Evolutionary conservation across 2,888 invertebrate species (phyloP), one percentile per base, ranked within the genome.

Genomic region (Orthosia incerta): DNA sequence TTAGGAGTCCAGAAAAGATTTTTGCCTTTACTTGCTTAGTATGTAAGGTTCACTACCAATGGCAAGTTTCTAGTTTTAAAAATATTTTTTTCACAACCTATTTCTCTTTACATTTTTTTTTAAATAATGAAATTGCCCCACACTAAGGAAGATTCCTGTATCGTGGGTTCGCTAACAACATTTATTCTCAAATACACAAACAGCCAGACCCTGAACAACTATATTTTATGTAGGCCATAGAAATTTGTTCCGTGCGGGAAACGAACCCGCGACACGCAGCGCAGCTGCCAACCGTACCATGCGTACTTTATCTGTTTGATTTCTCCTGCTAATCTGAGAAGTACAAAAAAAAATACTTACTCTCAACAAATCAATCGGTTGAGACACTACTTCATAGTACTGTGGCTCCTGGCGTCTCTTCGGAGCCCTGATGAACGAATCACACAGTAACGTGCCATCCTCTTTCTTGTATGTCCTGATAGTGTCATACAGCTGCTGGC

Each of bases 331-430:
- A 53, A 53, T 11, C 20, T 20, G 0, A 4, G 3, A 20, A 20
- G 4, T 7, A 59, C 13, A 39, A 39, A 59, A 18, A 39, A 55
- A 11, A 23, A 55, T 26, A 89, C 94, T 91, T 89, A 96, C 96
- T 94, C 98, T 97, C 57, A 99, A 95, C 89, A 99, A 97, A 94
- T 99, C 99, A 91, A 99, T 99, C 2, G 99, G 99, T 91, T 98
- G 98, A 12, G 97, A 97, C 2, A 99, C 99, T 53, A 99, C 98
- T 95, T 99, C 98, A 93, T 99, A 98, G 91, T 99, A 99, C 71
- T 98, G 98, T 2, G 98, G 98, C 90, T 99, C 99, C 90, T 98
- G 99, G 74, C 99, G 97, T 76, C 99, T 97, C 91, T 99, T 99
- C 0, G 99, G 99, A 15, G 98, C 99, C 85, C 99, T 96, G 86